Base-by-base conservation (phyloP, 2,888 invertebrate species). In the Branchellion lobata region DNA sequence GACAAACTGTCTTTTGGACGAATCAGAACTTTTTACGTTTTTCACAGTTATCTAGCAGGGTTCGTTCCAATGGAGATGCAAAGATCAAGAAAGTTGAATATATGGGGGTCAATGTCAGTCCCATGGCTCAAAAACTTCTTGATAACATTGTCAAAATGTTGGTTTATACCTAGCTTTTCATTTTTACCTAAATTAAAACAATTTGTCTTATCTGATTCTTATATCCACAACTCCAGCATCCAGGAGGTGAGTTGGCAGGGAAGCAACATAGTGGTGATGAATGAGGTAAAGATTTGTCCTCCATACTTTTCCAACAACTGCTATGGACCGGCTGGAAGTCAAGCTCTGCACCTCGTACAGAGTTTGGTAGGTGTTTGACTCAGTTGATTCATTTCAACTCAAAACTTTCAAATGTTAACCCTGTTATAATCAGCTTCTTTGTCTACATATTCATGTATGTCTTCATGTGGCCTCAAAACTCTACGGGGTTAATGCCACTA, bases 11-110 rank as follows among this genome's bases (percentile, higher is more conserved):
- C n/a, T n/a, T n/a, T n/a, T n/a, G n/a, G n/a, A n/a, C n/a, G n/a
- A n/a, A n/a, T n/a, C n/a, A n/a, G n/a, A n/a, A n/a, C n/a, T n/a
- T n/a, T n/a, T n/a, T n/a, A n/a, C n/a, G n/a, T n/a, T n/a, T 1
- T 18, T 18, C 47, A n/a, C 47, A 75, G 75, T 51, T 75, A 14
- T 36, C 53, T 53, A 75, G 29, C 53, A 3, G 75, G 53, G 51
- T 53, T 29, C 33, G 51, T 24, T n/a, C 53, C 14, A 75, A 75
- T 75, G 40, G 47, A 27, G 75, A 75, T 53, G 75, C 75, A 24
- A 75, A 75, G 31, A 75, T 75, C 51, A 75, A 75, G 24, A 40
- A 75, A 29, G 75, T 29, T 3, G 75, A 75, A 8, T 75, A 75
- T 31, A 8, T 53, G 14, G 75, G 75, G 24, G 33, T 75, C 33